These are phyloP conservation scores for Oreocharis arfaki DNA, from an alignment of 2,113 vertebrate species.

Conservation along the genomic window DNA sequence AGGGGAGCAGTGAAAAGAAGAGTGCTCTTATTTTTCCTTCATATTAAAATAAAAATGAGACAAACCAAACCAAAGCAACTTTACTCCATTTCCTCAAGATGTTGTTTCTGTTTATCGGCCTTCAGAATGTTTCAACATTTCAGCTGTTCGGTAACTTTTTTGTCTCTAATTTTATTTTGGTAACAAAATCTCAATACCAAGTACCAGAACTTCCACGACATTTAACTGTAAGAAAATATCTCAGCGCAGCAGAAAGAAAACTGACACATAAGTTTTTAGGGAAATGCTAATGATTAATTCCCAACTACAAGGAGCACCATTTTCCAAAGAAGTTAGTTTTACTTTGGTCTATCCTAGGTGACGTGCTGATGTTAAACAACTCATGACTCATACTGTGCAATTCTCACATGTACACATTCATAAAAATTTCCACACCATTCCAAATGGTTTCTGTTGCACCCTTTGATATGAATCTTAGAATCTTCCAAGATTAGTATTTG, in stretches of 20 bases:
- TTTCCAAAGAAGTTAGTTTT: not conserved
- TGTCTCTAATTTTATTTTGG: not conserved
- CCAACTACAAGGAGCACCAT: not conserved
- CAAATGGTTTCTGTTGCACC: not conserved
- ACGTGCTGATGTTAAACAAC: not conserved
- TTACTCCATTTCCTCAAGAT: not conserved
- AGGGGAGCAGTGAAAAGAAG: not conserved
- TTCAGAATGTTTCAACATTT: not conserved
- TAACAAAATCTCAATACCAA: not conserved
- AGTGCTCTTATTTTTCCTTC: not conserved
- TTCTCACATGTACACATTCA: not conserved
- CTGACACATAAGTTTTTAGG: not conserved
- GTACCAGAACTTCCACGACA: not conserved
- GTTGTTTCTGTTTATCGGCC: not conserved
- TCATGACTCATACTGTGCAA: not conserved
- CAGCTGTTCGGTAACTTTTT: not conserved
- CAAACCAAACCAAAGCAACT: not conserved
- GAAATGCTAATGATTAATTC: not conserved
- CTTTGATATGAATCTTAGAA: accelerated
- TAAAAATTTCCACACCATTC: not conserved
- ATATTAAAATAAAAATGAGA: not conserved
- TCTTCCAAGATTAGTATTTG: not conserved
- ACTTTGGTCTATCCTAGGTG: not conserved
- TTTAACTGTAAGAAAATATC: not conserved
- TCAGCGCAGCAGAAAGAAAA: not conserved